Base-by-base conservation (phyloP, 2,797 vertebrate genomes). In the Bovichtus variegatus region DNA sequence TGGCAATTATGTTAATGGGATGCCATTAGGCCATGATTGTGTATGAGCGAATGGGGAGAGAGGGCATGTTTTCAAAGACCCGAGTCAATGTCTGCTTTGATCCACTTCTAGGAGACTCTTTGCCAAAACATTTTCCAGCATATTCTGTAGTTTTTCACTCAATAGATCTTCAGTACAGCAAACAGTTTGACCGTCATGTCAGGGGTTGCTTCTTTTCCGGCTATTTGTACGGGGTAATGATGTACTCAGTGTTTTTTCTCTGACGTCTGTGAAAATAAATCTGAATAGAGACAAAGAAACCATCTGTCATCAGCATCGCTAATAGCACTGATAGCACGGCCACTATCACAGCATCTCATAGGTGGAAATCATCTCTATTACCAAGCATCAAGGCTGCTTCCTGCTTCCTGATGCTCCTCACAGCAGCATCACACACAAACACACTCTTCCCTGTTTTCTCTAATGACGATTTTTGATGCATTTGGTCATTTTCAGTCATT, bases 1-100 rank as follows among this genome's bases (percentile, higher is more conserved):
- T 97, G 96, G 96, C 97, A 97, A 97, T 99, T 98, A 97, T 96
- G 97, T 97, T 98, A 98, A 98, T 98, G 97, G 97, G 92, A 96
- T 96, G 97, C 96, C 97, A 99, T 98, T 98, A 98, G 97, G 96
- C 96, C 96, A 96, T 97, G 96, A 97, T 97, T 97, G 97, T 96
- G 94, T 97, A 97, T 97, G 97, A 98, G 97, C 95, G 96, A 96
- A 97, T 92, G 93, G 97, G 96, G 97, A 97, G 95, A 94, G 81
- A 89, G 90, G 96, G 95, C 95, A 96, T 94, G 92, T 96, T 96
- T 94, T 95, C 93, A 82, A 74, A 91, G 89, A 89, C 84, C 88
- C 74, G 29, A 87, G 91, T 92, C 91, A 87, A 82, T 43, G 95
- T 96, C 95, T 94, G 94, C 94, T 95, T 84, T 96, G 96, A 96